Evolutionary conservation across 2,888 invertebrate genomes (phyloP), one percentile per base, ranked within the genome.

Genomic region (Drosophila merina): DNA sequence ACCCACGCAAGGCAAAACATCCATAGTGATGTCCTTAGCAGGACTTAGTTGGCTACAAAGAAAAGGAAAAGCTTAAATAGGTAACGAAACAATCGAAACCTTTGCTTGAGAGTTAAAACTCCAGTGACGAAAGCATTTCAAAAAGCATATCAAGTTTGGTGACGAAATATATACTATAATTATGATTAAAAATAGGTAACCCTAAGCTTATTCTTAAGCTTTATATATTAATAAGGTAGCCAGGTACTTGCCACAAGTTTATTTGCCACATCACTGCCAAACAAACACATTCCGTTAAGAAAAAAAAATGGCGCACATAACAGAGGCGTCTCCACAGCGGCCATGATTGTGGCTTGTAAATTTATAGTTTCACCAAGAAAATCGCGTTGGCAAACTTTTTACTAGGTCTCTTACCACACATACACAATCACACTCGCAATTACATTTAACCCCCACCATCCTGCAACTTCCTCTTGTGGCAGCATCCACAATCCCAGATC

Each of bases 291-390:
- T 25, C 20, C 9, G 42, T 42, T 25, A 9, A 56, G 36, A 57
- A 56, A 48, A 57, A 20, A 20, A 63, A 67, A 69, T 69, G 68
- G 68, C 47, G 59, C 52, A 67, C 72, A 73, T 74, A 50, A 56
- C 74, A 63, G 58, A 45, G 57, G 57, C 66, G 70, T 42, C 78
- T 60, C 72, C 76, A 69, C 57, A 66, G 78, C 75, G 82, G 75
- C 64, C 72, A 67, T 72, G 72, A 74, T 72, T 73, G 72, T 67
- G 72, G 72, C 86, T 80, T 86, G 85, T 77, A 86, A 86, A 82
- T 86, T 86, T 87, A 82, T 82, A 82, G 81, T 82, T 82, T 75
- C 55, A 63, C 68, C 75, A 77, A 82, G 81, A 87, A 81, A 80
- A 81, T 84, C 73, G 81, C 78, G 78, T 33, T 72, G 81, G 67